Evolutionary conservation across 2,888 invertebrate genomes (phyloP), one percentile per base, ranked within the genome.

Genomic region (Synergus laeviventris): DNA sequence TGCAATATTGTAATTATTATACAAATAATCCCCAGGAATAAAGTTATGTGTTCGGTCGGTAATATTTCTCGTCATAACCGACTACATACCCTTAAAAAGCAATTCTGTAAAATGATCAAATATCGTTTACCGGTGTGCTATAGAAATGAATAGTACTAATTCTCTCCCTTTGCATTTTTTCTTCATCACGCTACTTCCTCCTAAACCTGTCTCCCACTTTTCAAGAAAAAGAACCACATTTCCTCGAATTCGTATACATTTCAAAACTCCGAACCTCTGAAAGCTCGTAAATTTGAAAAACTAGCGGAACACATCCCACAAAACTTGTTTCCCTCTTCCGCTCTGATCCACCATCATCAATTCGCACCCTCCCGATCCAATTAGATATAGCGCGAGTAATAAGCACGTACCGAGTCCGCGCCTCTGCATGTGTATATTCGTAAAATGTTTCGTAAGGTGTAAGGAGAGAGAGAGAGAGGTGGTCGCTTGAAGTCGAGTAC

Each of bases 401-500:
- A 70, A 70, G 70, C 70, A 70, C 70, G 66, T 70, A 70, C 21
- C 24, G 24, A 59, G 5, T 59, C 59, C 7, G 12, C 24, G 59
- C 24, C 31, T 62, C 38, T 70, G 49, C 49, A 31, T 18, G n/a
- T 62, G 38, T 24, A 42, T 24, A 42, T 24, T n/a, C 45, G 49
- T 49, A 70, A 49, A 70, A 62, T 62, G 62, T 38, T 62, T n/a
- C n/a, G 24, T 70, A 49, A 70, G 62, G 74, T 21, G 54, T 49
- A 73, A 70, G 73, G 31, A 74, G 62, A 49, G 36, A 74, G 62
- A 49, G 36, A 74, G 78, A 45, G 31, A 59, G 77, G 75, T 74
- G 75, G 76, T 79, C 59, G 78, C 75, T 73, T 76, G 77, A 78
- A 79, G 79, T 79, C 77, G 70, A 49, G 70, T 36, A 78, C 79